Evolutionary conservation across 2,888 invertebrate species (phyloP).

Genomic region (Halictus quadricinctus): DNA sequence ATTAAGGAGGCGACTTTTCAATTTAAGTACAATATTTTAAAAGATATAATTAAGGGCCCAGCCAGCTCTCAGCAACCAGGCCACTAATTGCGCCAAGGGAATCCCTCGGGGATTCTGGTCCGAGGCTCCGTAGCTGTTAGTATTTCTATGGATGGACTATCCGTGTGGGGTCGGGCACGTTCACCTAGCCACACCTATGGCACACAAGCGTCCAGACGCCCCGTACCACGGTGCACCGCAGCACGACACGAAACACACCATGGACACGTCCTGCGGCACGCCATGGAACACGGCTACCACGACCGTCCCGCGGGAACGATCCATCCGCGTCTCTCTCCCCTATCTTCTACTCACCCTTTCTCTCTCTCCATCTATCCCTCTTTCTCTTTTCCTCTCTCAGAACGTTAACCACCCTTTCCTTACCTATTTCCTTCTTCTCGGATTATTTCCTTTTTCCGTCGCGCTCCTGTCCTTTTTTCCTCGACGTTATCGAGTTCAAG

Average conservation of each 20-base stretch:
- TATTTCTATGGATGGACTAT: conserved; percentile 57
- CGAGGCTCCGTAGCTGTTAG: conserved; percentile 31
- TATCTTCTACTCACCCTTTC: neutral
- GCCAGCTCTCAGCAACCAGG: conserved; percentile 69
- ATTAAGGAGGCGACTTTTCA: conserved; percentile 79
- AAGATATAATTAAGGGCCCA: conserved; percentile 79
- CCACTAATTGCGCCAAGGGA: conserved; percentile 74
- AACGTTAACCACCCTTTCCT: conserved; percentile 47
- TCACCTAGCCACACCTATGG: conserved; percentile 34
- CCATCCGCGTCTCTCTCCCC: conserved; percentile 57
- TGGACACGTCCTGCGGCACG: conserved; percentile 71
- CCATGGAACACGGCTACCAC: conserved; percentile 68
- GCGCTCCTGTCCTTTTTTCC: conserved; percentile 31
- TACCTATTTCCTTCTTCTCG: neutral
- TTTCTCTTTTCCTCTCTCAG: neutral
- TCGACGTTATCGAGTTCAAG: conserved; percentile 63
- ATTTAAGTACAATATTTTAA: conserved; percentile 80
- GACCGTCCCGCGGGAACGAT: conserved; percentile 67
- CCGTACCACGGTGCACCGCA: conserved; percentile 65
- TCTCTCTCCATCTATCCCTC: neutral
- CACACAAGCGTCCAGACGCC: conserved; percentile 28
- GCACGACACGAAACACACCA: conserved; percentile 71
- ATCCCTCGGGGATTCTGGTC: conserved; percentile 55
- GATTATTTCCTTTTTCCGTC: conserved; percentile 18
- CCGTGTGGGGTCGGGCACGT: conserved; percentile 1